phyloP scores from a whole-genome alignment of 2,797 vertebrate genomes.

The Malacoctenus gilli region DNA sequence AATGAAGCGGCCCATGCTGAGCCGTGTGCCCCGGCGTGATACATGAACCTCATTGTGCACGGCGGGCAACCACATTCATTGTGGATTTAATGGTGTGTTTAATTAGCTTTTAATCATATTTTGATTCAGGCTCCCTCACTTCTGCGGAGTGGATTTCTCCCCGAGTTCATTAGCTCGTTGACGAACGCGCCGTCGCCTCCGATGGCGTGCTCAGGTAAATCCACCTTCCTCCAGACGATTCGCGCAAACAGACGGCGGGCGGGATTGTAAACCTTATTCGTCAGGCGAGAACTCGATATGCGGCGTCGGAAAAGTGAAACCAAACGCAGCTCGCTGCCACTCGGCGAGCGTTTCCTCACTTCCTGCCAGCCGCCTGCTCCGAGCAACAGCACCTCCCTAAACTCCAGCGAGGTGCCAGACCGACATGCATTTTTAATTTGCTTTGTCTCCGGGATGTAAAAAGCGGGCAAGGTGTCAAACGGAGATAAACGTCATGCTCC shows the following conservation, averaged over 20 bases:
- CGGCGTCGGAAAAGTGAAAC: slow-evolving; percentile 5
- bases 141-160: slow-evolving; percentile 34
- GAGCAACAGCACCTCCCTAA: too few species aligned
- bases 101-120: slow-evolving; percentile 72
- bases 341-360: slow-evolving; percentile 3
- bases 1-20: slow-evolving; percentile 44
- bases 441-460: slow-evolving; percentile 56
- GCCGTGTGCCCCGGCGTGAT: slow-evolving; percentile 44
- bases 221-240: slow-evolving; percentile 11
- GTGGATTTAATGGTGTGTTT: slow-evolving; percentile 67
- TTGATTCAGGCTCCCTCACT: slow-evolving; percentile 49
- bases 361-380: slow-evolving; percentile 14
- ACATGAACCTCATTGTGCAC: slow-evolving; percentile 57
- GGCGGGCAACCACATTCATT: slow-evolving; percentile 51
- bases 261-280: slow-evolving; percentile 11
- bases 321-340: neutral
- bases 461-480: slow-evolving; percentile 52
- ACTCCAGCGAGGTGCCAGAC: slow-evolving; percentile 37
- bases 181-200: slow-evolving; percentile 30
- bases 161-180: slow-evolving; percentile 45
- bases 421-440: slow-evolving; percentile 63
- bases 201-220: slow-evolving; percentile 25
- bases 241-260: slow-evolving; percentile 4
- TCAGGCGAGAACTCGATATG: slow-evolving; percentile 36
- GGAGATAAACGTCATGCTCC: slow-evolving; percentile 54